A percentile compares a stretch with the other conserved stretches of the same genome.
Conservation (phyloP, 2,797 vertebrate genomes). For the Taenioides sp. region DNA sequence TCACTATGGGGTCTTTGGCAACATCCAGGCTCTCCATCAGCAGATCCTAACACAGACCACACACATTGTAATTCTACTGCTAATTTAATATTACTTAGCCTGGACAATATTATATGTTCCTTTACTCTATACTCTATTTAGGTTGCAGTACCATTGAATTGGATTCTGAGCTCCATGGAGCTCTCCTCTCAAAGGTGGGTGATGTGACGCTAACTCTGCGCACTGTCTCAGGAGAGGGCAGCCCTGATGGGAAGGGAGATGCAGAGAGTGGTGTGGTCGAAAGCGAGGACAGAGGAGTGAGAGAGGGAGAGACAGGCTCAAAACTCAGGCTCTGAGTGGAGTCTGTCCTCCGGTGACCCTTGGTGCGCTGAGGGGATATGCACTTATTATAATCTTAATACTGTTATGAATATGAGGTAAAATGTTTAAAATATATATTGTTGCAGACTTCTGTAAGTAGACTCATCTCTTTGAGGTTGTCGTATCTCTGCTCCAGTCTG, state of each 20-base stretch:
- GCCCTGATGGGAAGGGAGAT: slow-evolving; percentile 52
- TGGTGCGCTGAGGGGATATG: slow-evolving; percentile 54
- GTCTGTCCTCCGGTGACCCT: slow-evolving; percentile 67
- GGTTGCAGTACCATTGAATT: slow-evolving; percentile 57
- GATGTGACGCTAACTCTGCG: slow-evolving; percentile 71
- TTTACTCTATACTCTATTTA: not conserved
- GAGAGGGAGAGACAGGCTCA: slow-evolving; percentile 65
- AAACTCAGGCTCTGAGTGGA: slow-evolving; percentile 70
- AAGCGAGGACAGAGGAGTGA: slow-evolving; percentile 41
- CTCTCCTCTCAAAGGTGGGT: slow-evolving; percentile 49
- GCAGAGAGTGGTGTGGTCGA: slow-evolving; percentile 48
- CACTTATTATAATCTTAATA: not conserved
- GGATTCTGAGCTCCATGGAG: slow-evolving; percentile 46
- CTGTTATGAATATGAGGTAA: not conserved
- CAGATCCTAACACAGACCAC: slow-evolving; percentile 55
- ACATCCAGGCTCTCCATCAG: slow-evolving; percentile 74
- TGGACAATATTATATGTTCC: not conserved
- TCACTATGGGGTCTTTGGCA: slow-evolving; percentile 66
- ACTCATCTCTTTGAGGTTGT: slow-evolving; percentile 81
- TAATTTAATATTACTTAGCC: not conserved
- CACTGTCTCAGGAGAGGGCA: slow-evolving; percentile 63
- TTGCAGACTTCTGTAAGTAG: slow-evolving; percentile 68
- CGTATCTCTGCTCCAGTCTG: slow-evolving; percentile 81
- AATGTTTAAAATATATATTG: not conserved
- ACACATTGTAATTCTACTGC: not conserved